phyloP scores from a whole-genome alignment of 2,113 vertebrate genomes.

The Lagenorhynchus albirostris region DNA sequence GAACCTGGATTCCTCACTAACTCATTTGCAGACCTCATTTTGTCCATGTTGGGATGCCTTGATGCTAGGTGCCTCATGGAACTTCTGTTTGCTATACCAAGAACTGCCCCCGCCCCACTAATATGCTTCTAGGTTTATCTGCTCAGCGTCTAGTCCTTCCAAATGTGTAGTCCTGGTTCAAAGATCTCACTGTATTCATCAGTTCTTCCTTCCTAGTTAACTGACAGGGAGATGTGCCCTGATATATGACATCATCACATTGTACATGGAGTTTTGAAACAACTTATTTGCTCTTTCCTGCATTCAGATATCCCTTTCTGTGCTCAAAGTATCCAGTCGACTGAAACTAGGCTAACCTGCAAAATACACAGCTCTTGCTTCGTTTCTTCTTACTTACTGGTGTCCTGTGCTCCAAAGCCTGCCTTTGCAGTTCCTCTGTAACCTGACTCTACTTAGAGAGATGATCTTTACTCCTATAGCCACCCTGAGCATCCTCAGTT shows the following conservation, averaged over 20 bases:
- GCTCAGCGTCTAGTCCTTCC: not conserved
- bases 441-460: not conserved
- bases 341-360: not conserved
- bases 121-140: not conserved
- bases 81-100: not conserved
- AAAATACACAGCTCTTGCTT: not conserved
- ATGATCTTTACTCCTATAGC: not conserved
- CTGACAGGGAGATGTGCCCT: not conserved
- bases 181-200: not conserved
- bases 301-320: not conserved
- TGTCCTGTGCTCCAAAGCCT: not conserved
- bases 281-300: not conserved
- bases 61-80: not conserved
- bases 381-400: not conserved
- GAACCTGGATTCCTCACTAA: not conserved
- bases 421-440: not conserved
- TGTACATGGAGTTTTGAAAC: slow-evolving; percentile 12
- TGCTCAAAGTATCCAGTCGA: not conserved
- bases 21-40: not conserved
- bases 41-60: not conserved
- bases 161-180: not conserved
- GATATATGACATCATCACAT: not conserved
- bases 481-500: not conserved
- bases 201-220: not conserved
- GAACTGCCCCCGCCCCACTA: not conserved